A percentile compares a stretch with the other conserved stretches of the same genome.
phyloP scores from a whole-genome alignment of 2,888 invertebrate species.

The Neuroscelio doddi region DNA sequence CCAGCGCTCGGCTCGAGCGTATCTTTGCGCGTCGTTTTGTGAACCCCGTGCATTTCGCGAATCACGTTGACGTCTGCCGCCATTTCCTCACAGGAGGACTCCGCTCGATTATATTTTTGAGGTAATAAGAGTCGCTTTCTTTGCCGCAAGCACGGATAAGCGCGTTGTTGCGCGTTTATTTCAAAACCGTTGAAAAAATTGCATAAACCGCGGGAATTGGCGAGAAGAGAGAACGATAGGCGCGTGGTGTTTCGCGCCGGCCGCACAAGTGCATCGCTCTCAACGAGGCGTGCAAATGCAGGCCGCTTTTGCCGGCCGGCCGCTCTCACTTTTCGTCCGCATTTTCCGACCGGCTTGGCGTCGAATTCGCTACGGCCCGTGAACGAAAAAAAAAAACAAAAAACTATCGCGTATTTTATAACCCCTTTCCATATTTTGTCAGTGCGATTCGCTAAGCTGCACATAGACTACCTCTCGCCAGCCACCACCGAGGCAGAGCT shows the following conservation, averaged over 20 bases:
- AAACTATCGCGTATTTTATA: too few relatives aligned
- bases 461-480: too few relatives aligned
- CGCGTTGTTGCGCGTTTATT: not conserved
- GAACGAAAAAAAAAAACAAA: too few relatives aligned
- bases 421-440: too few relatives aligned
- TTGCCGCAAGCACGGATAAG: not conserved
- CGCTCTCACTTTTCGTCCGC: slow-evolving; percentile 16
- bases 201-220: slow-evolving; percentile 4
- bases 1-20: slow-evolving; percentile 74
- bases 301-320: slow-evolving; percentile 56
- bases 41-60: slow-evolving; percentile 80
- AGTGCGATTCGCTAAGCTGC: too few relatives aligned
- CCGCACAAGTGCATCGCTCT: slow-evolving; percentile 56
- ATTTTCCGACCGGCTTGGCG: too few relatives aligned
- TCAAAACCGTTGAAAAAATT: not conserved
- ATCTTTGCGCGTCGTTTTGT: slow-evolving; percentile 86
- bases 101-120: slow-evolving; percentile 39
- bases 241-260: slow-evolving; percentile 40
- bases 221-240: slow-evolving; percentile 1
- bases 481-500: too few relatives aligned
- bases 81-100: slow-evolving; percentile 74
- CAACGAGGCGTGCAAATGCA: slow-evolving; percentile 49
- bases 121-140: slow-evolving; percentile 20
- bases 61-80: slow-evolving; percentile 80
- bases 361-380: too few relatives aligned